Conservation (phyloP, 2,888 invertebrate genomes). For the Synergus itoensis region DNA sequence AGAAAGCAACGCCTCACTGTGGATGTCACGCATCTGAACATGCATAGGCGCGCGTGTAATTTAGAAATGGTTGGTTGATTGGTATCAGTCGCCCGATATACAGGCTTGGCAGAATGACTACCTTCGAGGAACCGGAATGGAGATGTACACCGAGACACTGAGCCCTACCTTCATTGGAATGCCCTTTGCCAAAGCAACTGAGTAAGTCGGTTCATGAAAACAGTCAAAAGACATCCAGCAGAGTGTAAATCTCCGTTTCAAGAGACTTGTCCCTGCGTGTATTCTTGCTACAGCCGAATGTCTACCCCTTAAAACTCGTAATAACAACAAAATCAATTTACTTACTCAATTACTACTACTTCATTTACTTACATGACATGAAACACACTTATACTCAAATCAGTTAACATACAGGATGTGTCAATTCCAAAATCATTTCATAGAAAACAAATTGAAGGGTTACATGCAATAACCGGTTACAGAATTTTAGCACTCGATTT, state of each 20-base stretch:
- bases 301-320: not conserved
- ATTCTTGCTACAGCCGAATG: constrained; percentile 34
- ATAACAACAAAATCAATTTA: not conserved
- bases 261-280: constrained; percentile 67
- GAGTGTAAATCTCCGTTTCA: constrained; percentile 71
- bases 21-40: constrained; percentile 68
- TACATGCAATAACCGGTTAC: too few relatives aligned
- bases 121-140: constrained; percentile 99
- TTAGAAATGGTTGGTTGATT: constrained; percentile 77
- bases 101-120: constrained; percentile 99
- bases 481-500: not conserved
- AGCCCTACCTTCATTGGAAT: constrained; percentile 99
- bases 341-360: not conserved
- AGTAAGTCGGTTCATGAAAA: constrained; percentile 90
- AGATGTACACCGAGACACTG: constrained; percentile 99
- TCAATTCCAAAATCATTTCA: not conserved
- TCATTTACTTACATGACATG: not conserved
- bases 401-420: not conserved
- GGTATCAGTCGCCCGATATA: constrained; percentile 92
- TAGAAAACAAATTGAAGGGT: not conserved
- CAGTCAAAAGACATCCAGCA: constrained; percentile 69
- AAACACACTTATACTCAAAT: not conserved
- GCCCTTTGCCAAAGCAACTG: constrained; percentile 98
- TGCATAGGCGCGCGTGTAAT: constrained; percentile 80
- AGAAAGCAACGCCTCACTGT: constrained; percentile 61